These are phyloP conservation scores for Panulirus ornatus DNA, from an alignment of 1,140 invertebrate species.

Conservation along the genomic window DNA sequence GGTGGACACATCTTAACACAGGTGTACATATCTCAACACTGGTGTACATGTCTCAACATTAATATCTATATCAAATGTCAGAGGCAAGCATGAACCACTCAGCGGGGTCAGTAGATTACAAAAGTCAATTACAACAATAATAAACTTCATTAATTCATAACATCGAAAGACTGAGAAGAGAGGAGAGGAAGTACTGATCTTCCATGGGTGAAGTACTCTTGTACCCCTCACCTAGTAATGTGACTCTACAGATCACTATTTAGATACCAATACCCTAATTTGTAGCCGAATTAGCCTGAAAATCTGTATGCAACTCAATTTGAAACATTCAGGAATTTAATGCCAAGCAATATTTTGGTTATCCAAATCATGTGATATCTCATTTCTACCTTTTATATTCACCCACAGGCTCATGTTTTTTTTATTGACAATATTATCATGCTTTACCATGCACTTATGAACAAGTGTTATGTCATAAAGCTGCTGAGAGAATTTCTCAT, in stretches of 20 bases:
- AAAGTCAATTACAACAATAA: constrained; percentile 61
- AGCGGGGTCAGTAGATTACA: constrained; percentile 52
- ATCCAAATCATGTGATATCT: no score
- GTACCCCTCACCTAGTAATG: background rate
- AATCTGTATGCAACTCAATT: no score
- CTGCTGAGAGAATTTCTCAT: no score
- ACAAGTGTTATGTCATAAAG: no score
- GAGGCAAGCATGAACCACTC: constrained; percentile 63
- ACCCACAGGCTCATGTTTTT: no score
- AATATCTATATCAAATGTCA: constrained; percentile 52
- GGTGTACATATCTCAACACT: constrained; percentile 15
- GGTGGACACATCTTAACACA: constrained; percentile 21
- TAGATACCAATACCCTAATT: no score
- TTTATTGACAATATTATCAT: no score
- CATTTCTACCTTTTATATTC: no score
- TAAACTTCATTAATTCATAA: constrained; percentile 69
- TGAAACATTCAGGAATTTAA: no score
- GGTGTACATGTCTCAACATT: constrained; percentile 44
- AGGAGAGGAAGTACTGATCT: constrained; percentile 34
- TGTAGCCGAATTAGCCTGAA: no score
- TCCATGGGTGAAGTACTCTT: background rate
- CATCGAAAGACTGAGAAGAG: constrained; percentile 68
- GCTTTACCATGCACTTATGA: no score
- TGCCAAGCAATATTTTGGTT: no score
- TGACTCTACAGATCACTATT: background rate